These are phyloP conservation scores for Bimastos eiseni DNA, from an alignment of 2,888 invertebrate species.

Conservation along the genomic window DNA sequence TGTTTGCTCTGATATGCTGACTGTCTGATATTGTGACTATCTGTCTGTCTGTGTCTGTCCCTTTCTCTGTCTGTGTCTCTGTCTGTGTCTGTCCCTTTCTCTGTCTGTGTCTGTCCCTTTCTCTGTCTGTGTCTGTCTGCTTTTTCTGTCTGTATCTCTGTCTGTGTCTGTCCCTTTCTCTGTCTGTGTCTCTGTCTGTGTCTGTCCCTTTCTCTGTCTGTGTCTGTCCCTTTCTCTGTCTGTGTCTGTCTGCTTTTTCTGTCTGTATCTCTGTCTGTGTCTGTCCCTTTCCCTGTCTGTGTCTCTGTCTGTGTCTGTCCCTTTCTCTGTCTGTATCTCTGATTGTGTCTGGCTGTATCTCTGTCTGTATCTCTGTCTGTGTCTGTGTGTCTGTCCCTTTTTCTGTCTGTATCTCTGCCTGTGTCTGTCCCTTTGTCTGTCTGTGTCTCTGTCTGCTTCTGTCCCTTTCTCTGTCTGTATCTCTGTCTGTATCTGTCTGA, in stretches of 20 bases:
- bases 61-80: not conserved
- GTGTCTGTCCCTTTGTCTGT: not conserved
- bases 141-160: not conserved
- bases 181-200: too few relatives aligned
- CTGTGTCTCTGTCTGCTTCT: not conserved
- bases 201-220: too few relatives aligned
- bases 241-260: too few relatives aligned
- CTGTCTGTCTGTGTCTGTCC: not conserved
- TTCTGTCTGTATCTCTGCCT: not conserved
- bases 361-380: not conserved
- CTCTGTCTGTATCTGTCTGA: too few relatives aligned
- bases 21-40: too few relatives aligned
- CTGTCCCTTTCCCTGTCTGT: too few relatives aligned
- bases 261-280: not conserved
- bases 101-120: not conserved
- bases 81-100: not conserved
- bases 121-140: not conserved
- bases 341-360: not conserved
- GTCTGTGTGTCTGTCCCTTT: too few relatives aligned
- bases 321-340: too few relatives aligned
- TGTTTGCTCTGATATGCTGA: not conserved
- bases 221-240: not conserved
- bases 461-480: not conserved
- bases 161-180: not conserved
- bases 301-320: not conserved